These are phyloP conservation scores for Caenorhabditis tropicalis DNA, from an alignment of 1,140 invertebrate species.

Conservation along the genomic window DNA sequence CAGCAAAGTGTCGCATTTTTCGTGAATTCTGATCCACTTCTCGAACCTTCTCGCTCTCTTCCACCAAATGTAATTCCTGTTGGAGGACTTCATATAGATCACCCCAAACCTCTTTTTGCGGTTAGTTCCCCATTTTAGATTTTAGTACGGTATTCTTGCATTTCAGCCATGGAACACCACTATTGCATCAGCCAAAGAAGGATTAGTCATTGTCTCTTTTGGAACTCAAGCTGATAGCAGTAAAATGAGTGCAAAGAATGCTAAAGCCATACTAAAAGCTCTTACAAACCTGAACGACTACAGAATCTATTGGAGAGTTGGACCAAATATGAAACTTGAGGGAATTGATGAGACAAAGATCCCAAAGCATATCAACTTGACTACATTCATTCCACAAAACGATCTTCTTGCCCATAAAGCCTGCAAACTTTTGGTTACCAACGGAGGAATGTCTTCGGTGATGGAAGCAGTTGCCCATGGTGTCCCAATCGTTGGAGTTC, in stretches of 20 bases:
- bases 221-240: slow-evolving; percentile 64
- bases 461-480: slow-evolving; percentile 70
- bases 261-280: slow-evolving; percentile 59
- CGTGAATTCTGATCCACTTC: slow-evolving; percentile 66
- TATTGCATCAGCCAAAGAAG: slow-evolving; percentile 62
- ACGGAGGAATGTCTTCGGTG: slow-evolving; percentile 68
- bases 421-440: slow-evolving; percentile 66
- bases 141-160: background rate
- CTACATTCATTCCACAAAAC: slow-evolving; percentile 70
- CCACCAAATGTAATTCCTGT: slow-evolving; percentile 64
- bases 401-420: slow-evolving; percentile 67
- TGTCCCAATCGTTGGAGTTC: slow-evolving; percentile 68
- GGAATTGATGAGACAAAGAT: slow-evolving; percentile 60
- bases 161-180: slow-evolving; percentile 69
- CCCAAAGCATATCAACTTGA: slow-evolving; percentile 67
- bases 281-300: slow-evolving; percentile 64
- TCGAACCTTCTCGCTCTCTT: slow-evolving; percentile 58
- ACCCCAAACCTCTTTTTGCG: slow-evolving; percentile 65
- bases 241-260: slow-evolving; percentile 60
- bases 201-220: slow-evolving; percentile 67
- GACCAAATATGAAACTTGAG: slow-evolving; percentile 60
- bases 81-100: slow-evolving; percentile 68
- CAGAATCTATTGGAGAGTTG: slow-evolving; percentile 69
- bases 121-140: slow-evolving; percentile 45
- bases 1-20: slow-evolving; percentile 65